Evolutionary conservation across 2,888 invertebrate genomes (phyloP).

Genomic region (Pristionchus entomophagus): DNA sequence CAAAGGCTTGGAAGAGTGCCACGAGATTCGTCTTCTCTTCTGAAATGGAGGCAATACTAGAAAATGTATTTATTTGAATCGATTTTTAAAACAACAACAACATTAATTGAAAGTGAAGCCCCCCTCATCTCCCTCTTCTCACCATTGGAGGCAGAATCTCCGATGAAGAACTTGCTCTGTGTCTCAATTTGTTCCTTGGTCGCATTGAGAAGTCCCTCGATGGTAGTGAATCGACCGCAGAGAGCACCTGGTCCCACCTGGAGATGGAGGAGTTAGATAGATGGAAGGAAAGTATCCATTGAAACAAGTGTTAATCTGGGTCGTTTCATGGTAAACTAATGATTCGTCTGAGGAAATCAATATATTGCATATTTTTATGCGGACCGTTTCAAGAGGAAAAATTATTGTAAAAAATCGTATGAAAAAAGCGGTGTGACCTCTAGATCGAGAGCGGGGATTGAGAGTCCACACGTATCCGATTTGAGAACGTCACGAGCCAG

Average conservation of each 20-base stretch:
- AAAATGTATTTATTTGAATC: too few relatives aligned
- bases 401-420: too few relatives aligned
- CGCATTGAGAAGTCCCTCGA: conserved; percentile 89
- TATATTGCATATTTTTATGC: too few relatives aligned
- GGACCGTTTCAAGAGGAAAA: too few relatives aligned
- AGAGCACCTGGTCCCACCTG: conserved; percentile 87
- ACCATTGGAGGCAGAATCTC: conserved; percentile 66
- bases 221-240: conserved; percentile 93
- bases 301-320: too few relatives aligned
- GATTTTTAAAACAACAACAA: too few relatives aligned
- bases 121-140: not conserved
- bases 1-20: conserved; percentile 19
- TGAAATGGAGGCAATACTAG: conserved; percentile 23
- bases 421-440: conserved; percentile 77
- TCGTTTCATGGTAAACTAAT: not conserved
- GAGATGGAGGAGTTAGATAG: not conserved
- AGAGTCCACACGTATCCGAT: conserved; percentile 87
- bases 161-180: conserved; percentile 73
- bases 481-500: conserved; percentile 94
- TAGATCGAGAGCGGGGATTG: conserved; percentile 90
- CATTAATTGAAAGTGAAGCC: too few relatives aligned
- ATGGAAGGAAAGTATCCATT: not conserved
- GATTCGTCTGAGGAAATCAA: too few relatives aligned
- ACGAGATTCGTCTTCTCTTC: conserved; percentile 41
- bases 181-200: conserved; percentile 82